Conservation (phyloP, 2,113 vertebrate genomes). For the Hiodon tergisus region DNA sequence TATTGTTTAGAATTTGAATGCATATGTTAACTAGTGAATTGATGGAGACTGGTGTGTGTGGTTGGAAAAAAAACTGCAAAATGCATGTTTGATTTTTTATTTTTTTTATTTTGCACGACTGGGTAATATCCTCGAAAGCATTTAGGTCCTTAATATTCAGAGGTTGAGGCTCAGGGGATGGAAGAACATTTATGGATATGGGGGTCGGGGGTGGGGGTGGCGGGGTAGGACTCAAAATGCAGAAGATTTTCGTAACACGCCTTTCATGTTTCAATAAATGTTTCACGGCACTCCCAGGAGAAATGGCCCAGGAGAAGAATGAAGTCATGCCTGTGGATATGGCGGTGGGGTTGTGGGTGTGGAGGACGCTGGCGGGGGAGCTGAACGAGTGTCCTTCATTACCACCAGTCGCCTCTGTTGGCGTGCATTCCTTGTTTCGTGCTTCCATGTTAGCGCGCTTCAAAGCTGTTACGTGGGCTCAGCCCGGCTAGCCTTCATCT, state of each 20-base stretch:
- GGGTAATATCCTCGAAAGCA: not conserved
- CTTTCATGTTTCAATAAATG: constrained; percentile 1
- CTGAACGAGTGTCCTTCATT: constrained; percentile 1
- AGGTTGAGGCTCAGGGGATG: not conserved
- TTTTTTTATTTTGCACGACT: not conserved
- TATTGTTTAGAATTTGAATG: too few species aligned
- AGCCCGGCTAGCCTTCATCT: not conserved
- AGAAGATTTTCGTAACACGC: not conserved
- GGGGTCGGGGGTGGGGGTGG: too few species aligned
- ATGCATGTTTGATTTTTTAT: too few species aligned
- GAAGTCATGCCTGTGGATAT: not conserved
- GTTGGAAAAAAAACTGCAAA: too few species aligned
- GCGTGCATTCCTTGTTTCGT: not conserved
- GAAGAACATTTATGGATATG: not conserved
- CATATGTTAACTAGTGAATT: too few species aligned
- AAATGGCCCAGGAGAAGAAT: not conserved
- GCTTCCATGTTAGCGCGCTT: not conserved
- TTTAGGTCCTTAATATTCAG: not conserved
- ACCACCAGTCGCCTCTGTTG: not conserved
- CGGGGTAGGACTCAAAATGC: not conserved
- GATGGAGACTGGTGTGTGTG: too few species aligned
- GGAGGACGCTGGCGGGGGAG: not conserved
- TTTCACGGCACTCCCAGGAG: not conserved
- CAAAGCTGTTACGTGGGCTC: too few species aligned
- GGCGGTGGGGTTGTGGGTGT: not conserved